phyloP scores from a whole-genome alignment of 2,888 invertebrate species.

The Teleogryllus oceanicus region DNA sequence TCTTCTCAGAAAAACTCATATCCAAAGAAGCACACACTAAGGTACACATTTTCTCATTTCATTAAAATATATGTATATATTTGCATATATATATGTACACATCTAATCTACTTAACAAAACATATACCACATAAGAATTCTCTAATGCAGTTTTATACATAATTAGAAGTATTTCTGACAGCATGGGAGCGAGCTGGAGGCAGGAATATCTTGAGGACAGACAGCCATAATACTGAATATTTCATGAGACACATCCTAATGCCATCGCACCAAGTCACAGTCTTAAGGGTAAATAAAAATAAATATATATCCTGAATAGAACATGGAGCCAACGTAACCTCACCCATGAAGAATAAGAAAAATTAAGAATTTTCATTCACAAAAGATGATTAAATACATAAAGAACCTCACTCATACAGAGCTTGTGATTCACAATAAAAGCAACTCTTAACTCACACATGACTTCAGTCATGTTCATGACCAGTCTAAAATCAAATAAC shows the following conservation, averaged over 20 bases:
- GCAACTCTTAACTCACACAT: no score
- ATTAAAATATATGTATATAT: conserved; percentile 8
- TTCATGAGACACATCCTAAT: background rate
- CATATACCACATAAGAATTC: background rate
- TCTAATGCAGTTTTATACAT: background rate
- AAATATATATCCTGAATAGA: background rate
- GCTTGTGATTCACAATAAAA: no score
- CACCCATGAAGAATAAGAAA: no score
- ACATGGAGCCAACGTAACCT: background rate
- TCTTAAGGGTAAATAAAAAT: conserved; percentile 1
- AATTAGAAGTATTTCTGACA: background rate
- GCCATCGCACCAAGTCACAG: background rate
- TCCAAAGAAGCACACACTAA: background rate
- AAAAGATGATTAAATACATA: no score
- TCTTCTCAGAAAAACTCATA: background rate
- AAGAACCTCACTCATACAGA: no score
- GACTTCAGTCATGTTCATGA: no score
- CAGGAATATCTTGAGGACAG: background rate
- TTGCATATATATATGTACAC: background rate
- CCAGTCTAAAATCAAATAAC: no score
- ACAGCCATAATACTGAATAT: conserved; percentile 18
- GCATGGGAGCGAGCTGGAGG: background rate
- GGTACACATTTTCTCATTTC: background rate
- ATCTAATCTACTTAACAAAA: background rate
- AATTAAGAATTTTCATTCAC: no score